Evolutionary conservation across 2,888 invertebrate genomes (phyloP).

Genomic region (Pimpla rufipes): DNA sequence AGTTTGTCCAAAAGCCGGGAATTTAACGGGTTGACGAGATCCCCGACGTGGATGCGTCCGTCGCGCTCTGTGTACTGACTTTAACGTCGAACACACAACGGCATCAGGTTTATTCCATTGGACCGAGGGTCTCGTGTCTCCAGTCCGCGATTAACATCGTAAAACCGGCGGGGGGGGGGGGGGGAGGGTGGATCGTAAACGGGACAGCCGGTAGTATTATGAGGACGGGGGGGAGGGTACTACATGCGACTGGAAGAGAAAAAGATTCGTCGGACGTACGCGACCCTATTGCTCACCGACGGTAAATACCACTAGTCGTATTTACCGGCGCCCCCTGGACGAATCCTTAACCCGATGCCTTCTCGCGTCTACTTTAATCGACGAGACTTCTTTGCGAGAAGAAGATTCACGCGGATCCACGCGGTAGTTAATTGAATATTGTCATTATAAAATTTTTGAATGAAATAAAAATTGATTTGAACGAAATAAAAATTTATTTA

Average conservation of each 20-base stretch:
- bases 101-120: conserved; percentile 31
- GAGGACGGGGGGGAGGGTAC: background rate
- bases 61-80: background rate
- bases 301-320: background rate
- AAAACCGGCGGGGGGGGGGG: conserved; percentile 35
- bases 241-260: background rate
- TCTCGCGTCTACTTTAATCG: background rate
- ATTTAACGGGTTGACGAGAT: conserved; percentile 39
- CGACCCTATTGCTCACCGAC: background rate
- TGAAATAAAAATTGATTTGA: too few species aligned
- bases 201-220: conserved; percentile 16
- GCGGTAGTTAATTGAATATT: conserved; percentile 34
- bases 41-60: background rate
- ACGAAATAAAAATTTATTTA: too few species aligned
- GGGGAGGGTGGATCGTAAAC: conserved; percentile 47
- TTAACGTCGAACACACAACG: conserved; percentile 14
- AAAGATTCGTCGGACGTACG: conserved; percentile 17
- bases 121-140: conserved; percentile 16
- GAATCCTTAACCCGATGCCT: background rate
- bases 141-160: conserved; percentile 55
- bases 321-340: background rate
- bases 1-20: conserved; percentile 45
- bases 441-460: too few species aligned
- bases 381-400: background rate
- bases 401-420: conserved; percentile 23